phyloP scores from a whole-genome alignment of 2,113 vertebrate species.

The Tonatia bakeri region DNA sequence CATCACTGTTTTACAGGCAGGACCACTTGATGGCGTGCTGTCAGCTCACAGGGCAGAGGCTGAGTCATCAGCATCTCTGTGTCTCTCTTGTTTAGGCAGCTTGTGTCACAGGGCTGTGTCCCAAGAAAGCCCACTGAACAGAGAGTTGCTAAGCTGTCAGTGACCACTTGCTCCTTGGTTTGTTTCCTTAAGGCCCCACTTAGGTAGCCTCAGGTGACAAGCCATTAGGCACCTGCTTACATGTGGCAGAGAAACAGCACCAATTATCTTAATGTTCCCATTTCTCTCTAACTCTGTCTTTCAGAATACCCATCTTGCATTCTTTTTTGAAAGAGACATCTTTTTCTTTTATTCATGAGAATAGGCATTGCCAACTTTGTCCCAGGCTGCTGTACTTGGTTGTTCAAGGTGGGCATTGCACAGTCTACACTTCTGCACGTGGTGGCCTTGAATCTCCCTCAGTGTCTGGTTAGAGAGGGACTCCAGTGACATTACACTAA shows the following conservation, averaged over 20 bases:
- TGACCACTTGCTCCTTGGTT: background rate
- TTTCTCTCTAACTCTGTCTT: background rate
- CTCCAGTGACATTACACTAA: background rate
- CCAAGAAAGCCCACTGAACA: background rate
- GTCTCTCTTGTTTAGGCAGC: background rate
- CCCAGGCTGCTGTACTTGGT: background rate
- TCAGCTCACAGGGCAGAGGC: background rate
- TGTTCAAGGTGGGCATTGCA: background rate
- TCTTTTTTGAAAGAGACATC: background rate
- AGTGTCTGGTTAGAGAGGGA: background rate
- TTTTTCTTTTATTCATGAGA: background rate
- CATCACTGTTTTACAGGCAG: rapidly evolving
- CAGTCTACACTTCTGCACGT: background rate
- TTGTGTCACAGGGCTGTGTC: background rate
- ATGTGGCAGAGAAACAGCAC: background rate
- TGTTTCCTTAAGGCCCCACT: background rate
- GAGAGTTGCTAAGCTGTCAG: background rate
- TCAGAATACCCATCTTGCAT: background rate
- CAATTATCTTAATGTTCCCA: background rate
- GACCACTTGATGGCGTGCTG: rapidly evolving
- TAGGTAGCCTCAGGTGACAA: background rate
- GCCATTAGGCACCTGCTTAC: background rate
- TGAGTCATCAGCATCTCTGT: background rate
- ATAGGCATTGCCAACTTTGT: background rate
- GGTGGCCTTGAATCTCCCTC: background rate